Conservation (phyloP, 2,113 vertebrate species). For the Perca fluviatilis region DNA sequence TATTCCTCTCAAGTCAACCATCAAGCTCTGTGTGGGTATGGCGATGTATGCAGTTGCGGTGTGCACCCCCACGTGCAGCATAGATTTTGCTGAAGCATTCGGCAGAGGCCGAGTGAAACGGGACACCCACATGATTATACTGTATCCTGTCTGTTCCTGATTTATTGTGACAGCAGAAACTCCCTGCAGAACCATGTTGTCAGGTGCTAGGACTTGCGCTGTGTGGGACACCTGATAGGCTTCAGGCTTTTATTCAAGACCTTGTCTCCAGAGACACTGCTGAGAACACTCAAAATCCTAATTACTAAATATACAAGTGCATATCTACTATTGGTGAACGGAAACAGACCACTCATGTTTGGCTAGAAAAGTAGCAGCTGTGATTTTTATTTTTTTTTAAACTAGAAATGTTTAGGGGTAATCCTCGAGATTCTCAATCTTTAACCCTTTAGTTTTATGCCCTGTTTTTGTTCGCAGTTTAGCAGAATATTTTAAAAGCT, state of each 20-base stretch:
- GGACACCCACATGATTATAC: conserved; percentile 74
- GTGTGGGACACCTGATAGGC: conserved; percentile 73
- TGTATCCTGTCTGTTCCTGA: conserved; percentile 72
- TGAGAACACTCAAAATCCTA: conserved; percentile 66
- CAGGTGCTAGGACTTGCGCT: conserved; percentile 69
- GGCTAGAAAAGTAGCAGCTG: conserved; percentile 61
- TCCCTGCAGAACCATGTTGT: conserved; percentile 75
- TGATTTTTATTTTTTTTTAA: not conserved
- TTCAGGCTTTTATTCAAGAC: conserved; percentile 62
- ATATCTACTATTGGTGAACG: conserved; percentile 54
- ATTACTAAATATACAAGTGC: conserved; percentile 68
- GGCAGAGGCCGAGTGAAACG: conserved; percentile 62
- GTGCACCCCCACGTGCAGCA: conserved; percentile 21
- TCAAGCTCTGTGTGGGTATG: conserved; percentile 62
- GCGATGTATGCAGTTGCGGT: conserved; percentile 24
- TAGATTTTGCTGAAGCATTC: conserved; percentile 43
- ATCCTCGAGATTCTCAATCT: not conserved
- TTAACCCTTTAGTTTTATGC: conserved; percentile 1
- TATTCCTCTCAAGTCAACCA: conserved; percentile 79
- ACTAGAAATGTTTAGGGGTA: not conserved
- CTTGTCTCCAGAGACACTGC: conserved; percentile 64
- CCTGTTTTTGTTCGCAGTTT: not conserved
- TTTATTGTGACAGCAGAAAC: conserved; percentile 81
- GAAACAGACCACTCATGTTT: conserved; percentile 42
- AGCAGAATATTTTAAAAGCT: not conserved